Percentiles rank a stretch among this genome's conserved stretches.
Evolutionary conservation across 2,888 invertebrate genomes (phyloP).

Genomic region (Cephus rjabovi): DNA sequence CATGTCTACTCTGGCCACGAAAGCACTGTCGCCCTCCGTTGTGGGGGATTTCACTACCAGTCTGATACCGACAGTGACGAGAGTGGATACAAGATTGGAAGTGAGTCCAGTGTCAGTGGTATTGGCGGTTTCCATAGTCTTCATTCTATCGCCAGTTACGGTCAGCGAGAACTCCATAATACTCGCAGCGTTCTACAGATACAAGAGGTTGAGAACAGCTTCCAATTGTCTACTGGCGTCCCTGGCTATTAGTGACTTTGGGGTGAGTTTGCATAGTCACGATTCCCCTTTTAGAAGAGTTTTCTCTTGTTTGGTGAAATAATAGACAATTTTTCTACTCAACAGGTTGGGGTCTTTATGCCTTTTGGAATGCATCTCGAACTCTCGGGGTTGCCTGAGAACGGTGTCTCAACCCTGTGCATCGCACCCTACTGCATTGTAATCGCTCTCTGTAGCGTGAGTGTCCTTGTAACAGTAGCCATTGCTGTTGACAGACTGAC

Average conservation of each 20-base stretch:
- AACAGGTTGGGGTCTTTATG: slow-evolving; percentile 69
- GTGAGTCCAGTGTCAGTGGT: slow-evolving; percentile 66
- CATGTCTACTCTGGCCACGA: slow-evolving; percentile 55
- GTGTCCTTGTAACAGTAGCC: slow-evolving; percentile 72
- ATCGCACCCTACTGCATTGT: slow-evolving; percentile 72
- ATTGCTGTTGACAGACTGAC: slow-evolving; percentile 75
- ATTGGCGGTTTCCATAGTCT: slow-evolving; percentile 68
- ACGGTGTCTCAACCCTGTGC: slow-evolving; percentile 67
- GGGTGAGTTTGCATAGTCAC: slow-evolving; percentile 59
- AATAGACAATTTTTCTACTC: slow-evolving; percentile 11
- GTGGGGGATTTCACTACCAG: slow-evolving; percentile 51
- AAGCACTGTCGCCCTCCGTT: slow-evolving; percentile 45
- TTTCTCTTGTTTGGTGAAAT: not conserved
- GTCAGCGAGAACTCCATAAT: slow-evolving; percentile 72
- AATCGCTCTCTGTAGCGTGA: slow-evolving; percentile 72
- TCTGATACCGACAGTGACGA: slow-evolving; percentile 54
- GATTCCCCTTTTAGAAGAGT: not conserved
- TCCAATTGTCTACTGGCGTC: slow-evolving; percentile 74
- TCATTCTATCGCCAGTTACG: slow-evolving; percentile 71
- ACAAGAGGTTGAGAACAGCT: slow-evolving; percentile 73
- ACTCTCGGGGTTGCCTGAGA: slow-evolving; percentile 66
- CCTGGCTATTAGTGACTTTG: slow-evolving; percentile 72
- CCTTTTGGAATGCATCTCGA: slow-evolving; percentile 73
- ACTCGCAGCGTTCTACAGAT: slow-evolving; percentile 71
- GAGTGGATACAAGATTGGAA: slow-evolving; percentile 51